Base-by-base conservation (phyloP, 2,888 invertebrate genomes). In the Reticulitermes lucifugus region DNA sequence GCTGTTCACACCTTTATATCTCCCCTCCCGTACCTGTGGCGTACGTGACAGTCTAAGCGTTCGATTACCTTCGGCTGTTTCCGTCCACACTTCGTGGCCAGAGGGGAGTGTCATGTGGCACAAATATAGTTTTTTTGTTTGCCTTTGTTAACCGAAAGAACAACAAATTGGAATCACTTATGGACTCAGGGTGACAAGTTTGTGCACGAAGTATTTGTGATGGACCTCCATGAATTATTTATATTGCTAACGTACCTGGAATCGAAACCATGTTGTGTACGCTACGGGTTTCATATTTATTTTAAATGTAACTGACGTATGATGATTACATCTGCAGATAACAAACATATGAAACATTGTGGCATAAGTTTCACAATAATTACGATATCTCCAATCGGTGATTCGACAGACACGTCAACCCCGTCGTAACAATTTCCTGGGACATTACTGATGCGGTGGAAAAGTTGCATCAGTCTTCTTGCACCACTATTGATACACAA, bases 1-100 rank as follows among this genome's bases (percentile, higher is more conserved):
- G 83, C 83, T 83, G 83, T 71, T 82, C 2, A 41, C 5, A 73
- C 55, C 25, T 51, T 71, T 83, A 73, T 83, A 75, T 22, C 51
- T 12, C 85, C 77, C 85, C 51, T 3, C 51, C 83, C 41, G 55
- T 9, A 22, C 22, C 43, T 2, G 7, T 59, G 79, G 79, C 29
- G 35, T 79, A 79, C 79, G 79, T 79, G 79, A 51, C 79, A 29
- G 35, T 59, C 21, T 18, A 7, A n/a, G 77, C 77, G 77, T 77
- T 77, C 77, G 77, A 46, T 43, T 46, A 43, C 10, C 77, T 51
- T 77, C 77, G 77, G 77, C 46, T n/a, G 4, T 43, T 77, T 77
- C 46, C 77, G 77, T n/a, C 12, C 41, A 9, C 7, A 14, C 77
- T 46, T 77, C 77, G 77, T 43, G 77, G 29, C 43, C n/a, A 25